A percentile compares a stretch with the other conserved stretches of the same genome.
Evolutionary conservation across 2,888 invertebrate genomes (phyloP).

Genomic region (Agonopterix alstromeriana): DNA sequence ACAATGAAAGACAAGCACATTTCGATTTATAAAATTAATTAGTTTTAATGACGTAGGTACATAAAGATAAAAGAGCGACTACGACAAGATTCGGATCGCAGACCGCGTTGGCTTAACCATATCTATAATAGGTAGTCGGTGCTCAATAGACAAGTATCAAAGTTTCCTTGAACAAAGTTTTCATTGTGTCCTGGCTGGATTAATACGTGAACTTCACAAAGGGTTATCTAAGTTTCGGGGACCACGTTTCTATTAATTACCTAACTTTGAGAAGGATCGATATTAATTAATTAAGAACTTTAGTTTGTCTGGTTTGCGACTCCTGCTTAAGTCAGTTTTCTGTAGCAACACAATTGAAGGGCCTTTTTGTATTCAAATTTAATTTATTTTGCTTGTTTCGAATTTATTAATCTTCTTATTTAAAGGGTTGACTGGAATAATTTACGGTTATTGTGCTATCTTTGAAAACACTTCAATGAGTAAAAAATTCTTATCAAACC

Average conservation of each 20-base stretch:
- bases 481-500: no score
- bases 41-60: no score
- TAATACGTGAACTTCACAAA: constrained; percentile 65
- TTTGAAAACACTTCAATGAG: background rate
- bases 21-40: no score
- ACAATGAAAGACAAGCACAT: no score
- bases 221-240: constrained; percentile 64
- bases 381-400: constrained; percentile 5
- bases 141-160: constrained; percentile 33
- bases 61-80: no score
- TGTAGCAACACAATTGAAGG: constrained; percentile 9
- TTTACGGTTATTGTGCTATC: background rate
- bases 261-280: constrained; percentile 51
- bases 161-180: constrained; percentile 42
- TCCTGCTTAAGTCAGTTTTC: constrained; percentile 14
- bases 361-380: constrained; percentile 13
- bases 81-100: no score
- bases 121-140: constrained; percentile 18
- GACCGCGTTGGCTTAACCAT: constrained; percentile 2
- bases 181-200: constrained; percentile 58
- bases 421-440: background rate
- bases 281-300: constrained; percentile 62
- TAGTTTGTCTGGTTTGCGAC: constrained; percentile 23
- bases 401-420: constrained; percentile 6
- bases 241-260: constrained; percentile 69